These are phyloP conservation scores for Neopelma chrysocephalum DNA, from an alignment of 2,797 vertebrate species.

Conservation along the genomic window DNA sequence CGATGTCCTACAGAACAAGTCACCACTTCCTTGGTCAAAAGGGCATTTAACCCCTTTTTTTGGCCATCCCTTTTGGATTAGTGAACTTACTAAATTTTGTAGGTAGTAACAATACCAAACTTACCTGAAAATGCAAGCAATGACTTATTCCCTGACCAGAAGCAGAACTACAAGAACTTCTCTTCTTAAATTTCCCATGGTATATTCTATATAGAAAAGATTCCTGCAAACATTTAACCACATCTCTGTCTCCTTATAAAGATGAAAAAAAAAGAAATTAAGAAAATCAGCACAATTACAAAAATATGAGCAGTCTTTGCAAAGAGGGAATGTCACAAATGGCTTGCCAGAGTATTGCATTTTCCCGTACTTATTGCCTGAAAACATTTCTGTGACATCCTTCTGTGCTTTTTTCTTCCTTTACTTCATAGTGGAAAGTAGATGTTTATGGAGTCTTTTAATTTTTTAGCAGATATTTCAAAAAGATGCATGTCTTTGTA, in stretches of 20 bases:
- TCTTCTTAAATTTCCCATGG: background rate
- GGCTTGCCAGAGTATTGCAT: fast-evolving
- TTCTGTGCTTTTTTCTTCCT: background rate
- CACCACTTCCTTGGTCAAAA: background rate
- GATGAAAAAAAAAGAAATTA: background rate
- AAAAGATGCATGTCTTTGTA: background rate
- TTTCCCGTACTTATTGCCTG: background rate
- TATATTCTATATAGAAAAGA: background rate
- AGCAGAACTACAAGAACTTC: background rate
- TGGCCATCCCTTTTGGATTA: background rate
- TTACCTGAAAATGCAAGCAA: background rate
- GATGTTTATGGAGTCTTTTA: fast-evolving
- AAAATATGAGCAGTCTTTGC: background rate
- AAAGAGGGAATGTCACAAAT: background rate
- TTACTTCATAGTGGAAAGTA: background rate
- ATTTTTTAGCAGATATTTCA: background rate
- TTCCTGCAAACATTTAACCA: background rate
- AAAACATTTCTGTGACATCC: background rate
- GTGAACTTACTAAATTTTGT: background rate
- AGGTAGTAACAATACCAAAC: background rate
- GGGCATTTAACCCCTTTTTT: background rate
- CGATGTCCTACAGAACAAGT: background rate
- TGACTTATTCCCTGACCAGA: background rate
- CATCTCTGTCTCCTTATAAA: background rate
- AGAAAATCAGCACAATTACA: background rate